A percentile compares a stretch with the other conserved stretches of the same genome.
phyloP scores from a whole-genome alignment of 2,113 vertebrate genomes.

The Leucoraja erinaceus region DNA sequence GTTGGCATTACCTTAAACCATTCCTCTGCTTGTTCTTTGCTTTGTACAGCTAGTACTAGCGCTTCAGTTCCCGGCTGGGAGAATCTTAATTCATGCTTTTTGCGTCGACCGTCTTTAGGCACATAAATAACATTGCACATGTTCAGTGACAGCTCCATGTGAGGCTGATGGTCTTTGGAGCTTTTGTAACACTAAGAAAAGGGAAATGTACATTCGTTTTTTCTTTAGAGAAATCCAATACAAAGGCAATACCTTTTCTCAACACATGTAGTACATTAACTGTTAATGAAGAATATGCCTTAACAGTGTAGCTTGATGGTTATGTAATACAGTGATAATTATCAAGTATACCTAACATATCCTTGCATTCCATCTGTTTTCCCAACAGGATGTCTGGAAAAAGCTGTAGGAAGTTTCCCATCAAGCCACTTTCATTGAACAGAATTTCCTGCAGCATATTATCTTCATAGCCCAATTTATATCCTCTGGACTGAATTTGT shows the following conservation, averaged over 20 bases:
- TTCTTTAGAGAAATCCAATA: not conserved
- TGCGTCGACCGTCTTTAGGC: conserved; percentile 85
- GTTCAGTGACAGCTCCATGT: conserved; percentile 74
- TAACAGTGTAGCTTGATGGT: not conserved
- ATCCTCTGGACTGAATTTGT: not conserved
- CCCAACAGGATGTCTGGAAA: not conserved
- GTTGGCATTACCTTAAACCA: conserved; percentile 79
- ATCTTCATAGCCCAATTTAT: not conserved
- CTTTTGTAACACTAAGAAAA: conserved; percentile 84
- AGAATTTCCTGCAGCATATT: not conserved
- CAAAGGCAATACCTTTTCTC: not conserved
- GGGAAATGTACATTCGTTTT: conserved; percentile 34
- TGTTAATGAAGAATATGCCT: not conserved
- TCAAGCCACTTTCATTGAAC: not conserved
- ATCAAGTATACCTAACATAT: not conserved
- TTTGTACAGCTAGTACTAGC: conserved; percentile 87
- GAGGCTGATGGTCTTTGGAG: conserved; percentile 81
- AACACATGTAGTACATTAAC: not conserved
- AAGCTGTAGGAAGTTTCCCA: not conserved
- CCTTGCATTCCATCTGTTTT: not conserved
- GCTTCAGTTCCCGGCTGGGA: conserved; percentile 75
- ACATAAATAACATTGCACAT: conserved; percentile 79
- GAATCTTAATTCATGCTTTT: conserved; percentile 91
- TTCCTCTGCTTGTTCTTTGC: conserved; percentile 88
- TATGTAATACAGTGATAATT: not conserved